Percentiles rank a stretch among this genome's conserved stretches.
phyloP scores from a whole-genome alignment of 2,113 vertebrate genomes.

The Zosterops borbonicus region DNA sequence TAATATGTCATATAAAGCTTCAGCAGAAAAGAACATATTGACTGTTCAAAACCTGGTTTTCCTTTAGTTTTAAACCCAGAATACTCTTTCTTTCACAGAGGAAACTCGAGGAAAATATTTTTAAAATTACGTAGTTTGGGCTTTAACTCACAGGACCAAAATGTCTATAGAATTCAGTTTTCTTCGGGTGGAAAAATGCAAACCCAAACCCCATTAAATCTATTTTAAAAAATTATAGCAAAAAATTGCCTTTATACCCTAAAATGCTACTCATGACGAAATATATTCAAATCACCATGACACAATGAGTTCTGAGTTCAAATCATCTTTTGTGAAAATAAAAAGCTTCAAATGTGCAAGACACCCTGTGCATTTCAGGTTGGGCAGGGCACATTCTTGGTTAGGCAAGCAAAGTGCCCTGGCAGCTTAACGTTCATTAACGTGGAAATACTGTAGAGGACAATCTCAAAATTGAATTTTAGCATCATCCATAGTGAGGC shows the following conservation, averaged over 20 bases:
- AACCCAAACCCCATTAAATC: not conserved
- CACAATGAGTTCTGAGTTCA: not conserved
- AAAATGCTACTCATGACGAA: accelerated
- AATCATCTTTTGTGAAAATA: not conserved
- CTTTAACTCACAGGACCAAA: not conserved
- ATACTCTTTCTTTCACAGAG: not conserved
- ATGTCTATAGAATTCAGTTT: not conserved
- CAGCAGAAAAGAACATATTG: not conserved
- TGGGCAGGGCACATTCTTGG: not conserved
- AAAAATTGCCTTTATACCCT: not conserved
- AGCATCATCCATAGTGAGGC: not conserved
- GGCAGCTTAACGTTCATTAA: not conserved
- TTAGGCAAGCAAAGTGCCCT: not conserved
- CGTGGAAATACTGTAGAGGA: not conserved
- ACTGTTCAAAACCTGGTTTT: not conserved
- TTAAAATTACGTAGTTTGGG: not conserved
- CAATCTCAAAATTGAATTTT: not conserved
- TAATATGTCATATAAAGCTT: not conserved
- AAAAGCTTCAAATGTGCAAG: not conserved
- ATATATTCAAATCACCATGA: not conserved
- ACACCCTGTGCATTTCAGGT: not conserved
- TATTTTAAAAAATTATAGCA: not conserved
- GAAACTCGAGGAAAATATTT: not conserved
- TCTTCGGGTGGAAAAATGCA: not conserved
- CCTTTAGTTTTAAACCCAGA: not conserved